Evolutionary conservation across 2,888 invertebrate species (phyloP).

Genomic region (Entomobrya multifasciata): DNA sequence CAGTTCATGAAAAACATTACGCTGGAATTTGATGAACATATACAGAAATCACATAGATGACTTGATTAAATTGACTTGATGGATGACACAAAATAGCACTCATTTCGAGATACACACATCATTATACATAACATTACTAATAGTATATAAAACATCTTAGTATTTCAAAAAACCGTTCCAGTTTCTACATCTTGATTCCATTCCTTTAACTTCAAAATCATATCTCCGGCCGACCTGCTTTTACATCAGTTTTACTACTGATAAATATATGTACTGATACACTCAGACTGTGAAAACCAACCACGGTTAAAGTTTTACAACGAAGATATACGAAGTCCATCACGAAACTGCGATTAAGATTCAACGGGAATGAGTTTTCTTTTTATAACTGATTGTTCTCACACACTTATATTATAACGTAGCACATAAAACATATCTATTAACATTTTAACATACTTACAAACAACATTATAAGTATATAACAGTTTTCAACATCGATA

Average conservation of each 20-base stretch:
- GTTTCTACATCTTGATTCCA: neutral
- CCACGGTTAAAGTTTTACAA: neutral
- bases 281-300: neutral
- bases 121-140: neutral
- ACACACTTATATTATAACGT: neutral
- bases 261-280: neutral
- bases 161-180: neutral
- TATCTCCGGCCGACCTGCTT: neutral
- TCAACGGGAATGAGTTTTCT: neutral
- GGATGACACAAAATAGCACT: conserved; percentile 37
- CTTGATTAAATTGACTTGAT: conserved; percentile 25
- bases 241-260: neutral
- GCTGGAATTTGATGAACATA: conserved; percentile 13
- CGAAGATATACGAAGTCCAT: neutral
- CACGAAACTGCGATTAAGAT: neutral
- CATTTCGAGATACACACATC: conserved; percentile 16
- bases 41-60: conserved; percentile 20
- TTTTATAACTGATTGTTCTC: conserved; percentile 14
- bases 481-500: neutral
- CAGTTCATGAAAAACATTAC: conserved; percentile 10
- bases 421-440: neutral
- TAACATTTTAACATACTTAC: neutral
- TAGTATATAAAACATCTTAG: neutral
- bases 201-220: neutral
- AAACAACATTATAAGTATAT: neutral